These are phyloP conservation scores for Petromus typicus DNA, from an alignment of 2,113 vertebrate genomes.

Conservation along the genomic window DNA sequence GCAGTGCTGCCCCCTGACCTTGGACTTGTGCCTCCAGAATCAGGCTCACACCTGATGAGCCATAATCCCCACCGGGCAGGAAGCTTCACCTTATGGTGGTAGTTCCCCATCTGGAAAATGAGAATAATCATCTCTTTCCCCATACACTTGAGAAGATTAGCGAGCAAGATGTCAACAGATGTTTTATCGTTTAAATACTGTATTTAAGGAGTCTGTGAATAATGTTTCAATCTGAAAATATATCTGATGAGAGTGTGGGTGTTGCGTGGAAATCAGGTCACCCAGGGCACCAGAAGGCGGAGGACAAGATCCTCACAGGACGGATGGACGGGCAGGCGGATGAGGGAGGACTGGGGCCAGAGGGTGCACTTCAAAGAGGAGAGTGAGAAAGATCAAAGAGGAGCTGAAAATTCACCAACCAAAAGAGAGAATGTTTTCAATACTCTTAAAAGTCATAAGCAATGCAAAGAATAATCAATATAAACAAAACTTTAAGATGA, in stretches of 20 bases:
- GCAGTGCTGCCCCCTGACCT: not conserved
- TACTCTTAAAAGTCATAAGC: not conserved
- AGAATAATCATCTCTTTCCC: not conserved
- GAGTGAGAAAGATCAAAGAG: not conserved
- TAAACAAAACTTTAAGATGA: not conserved
- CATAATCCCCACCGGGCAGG: not conserved
- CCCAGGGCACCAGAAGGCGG: not conserved
- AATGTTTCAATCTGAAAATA: not conserved
- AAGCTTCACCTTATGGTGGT: not conserved
- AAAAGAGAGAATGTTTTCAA: not conserved
- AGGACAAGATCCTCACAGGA: not conserved
- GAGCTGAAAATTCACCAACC: not conserved
- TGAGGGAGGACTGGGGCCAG: accelerated
- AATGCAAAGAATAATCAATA: not conserved
- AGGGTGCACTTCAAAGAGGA: not conserved
- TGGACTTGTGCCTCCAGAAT: not conserved
- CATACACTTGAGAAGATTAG: not conserved
- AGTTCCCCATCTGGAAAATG: not conserved
- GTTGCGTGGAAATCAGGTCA: not conserved
- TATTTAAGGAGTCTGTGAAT: not conserved
- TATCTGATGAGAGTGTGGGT: too few species aligned
- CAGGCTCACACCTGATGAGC: not conserved
- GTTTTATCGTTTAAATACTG: not conserved
- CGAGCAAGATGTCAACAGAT: not conserved
- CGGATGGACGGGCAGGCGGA: not conserved